Conservation (phyloP, 2,113 vertebrate genomes). For the Aldabrachelys gigantea region DNA sequence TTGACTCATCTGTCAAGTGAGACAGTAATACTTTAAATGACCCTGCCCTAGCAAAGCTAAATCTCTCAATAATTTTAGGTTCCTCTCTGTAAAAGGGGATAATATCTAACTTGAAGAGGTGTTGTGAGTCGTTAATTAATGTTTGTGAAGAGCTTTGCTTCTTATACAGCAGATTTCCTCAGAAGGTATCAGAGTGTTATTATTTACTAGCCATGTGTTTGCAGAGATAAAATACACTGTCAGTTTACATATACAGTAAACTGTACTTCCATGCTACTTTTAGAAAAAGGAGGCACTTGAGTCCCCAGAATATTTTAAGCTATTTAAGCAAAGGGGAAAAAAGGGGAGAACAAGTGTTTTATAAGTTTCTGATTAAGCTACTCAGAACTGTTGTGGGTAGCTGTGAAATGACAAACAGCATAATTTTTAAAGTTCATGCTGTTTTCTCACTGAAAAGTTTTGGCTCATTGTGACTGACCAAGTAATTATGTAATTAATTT, state of each 20-base stretch:
- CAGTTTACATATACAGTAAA: not conserved
- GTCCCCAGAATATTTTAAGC: not conserved
- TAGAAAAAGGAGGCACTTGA: not conserved
- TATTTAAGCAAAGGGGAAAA: not conserved
- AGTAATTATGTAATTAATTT: not conserved
- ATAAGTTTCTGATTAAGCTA: not conserved
- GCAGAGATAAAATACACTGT: not conserved
- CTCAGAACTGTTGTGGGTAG: not conserved
- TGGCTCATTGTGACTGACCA: not conserved
- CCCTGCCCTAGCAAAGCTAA: not conserved
- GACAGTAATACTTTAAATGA: not conserved
- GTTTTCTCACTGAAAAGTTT: not conserved
- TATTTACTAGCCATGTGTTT: not conserved
- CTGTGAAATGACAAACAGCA: not conserved
- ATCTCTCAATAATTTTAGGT: not conserved
- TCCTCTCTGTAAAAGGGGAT: not conserved
- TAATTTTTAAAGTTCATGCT: not conserved
- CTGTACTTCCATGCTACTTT: not conserved
- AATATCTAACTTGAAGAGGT: not conserved
- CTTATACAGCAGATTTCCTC: not conserved
- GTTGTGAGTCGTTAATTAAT: slow-evolving; percentile 26
- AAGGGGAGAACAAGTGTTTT: not conserved
- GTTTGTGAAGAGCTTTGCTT: not conserved
- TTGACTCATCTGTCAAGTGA: not conserved
- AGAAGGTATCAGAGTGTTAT: not conserved